Evolutionary conservation across 2,797 vertebrate genomes (phyloP).

Genomic region (Chromobotia macracanthus): DNA sequence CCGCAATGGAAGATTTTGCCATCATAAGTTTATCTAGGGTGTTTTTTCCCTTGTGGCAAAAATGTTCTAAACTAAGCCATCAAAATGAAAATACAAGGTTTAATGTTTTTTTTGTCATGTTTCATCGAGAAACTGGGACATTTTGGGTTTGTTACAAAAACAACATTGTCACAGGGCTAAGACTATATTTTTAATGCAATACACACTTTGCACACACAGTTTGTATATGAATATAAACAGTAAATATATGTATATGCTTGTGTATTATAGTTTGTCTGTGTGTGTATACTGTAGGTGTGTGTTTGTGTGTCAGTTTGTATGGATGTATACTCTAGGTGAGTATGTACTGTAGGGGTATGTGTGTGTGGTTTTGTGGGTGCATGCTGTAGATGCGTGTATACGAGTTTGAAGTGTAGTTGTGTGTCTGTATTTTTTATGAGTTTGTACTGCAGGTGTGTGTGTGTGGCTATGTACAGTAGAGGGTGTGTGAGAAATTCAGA

Average conservation of each 20-base stretch:
- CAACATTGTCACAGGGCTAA: neutral
- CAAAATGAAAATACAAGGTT: neutral
- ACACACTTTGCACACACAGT: neutral
- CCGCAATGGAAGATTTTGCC: constrained; percentile 4
- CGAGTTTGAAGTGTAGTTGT: neutral
- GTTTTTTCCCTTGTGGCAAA: neutral
- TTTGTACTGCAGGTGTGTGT: neutral
- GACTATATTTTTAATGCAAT: neutral
- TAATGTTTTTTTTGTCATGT: neutral
- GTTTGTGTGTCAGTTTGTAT: neutral
- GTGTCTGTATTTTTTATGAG: neutral
- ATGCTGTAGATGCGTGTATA: neutral
- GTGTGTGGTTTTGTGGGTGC: neutral
- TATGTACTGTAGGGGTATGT: neutral
- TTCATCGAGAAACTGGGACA: neutral
- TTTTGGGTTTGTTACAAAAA: neutral
- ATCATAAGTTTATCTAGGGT: neutral
- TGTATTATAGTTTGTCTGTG: too few relatives aligned
- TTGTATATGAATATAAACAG: neutral
- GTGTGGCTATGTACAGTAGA: neutral
- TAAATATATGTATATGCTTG: neutral
- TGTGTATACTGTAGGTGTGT: neutral
- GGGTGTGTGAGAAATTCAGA: constrained; percentile 29
- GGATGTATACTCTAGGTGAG: neutral
- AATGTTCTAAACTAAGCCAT: neutral